A percentile compares a stretch with the other conserved stretches of the same genome.
Evolutionary conservation across 2,888 invertebrate genomes (phyloP).

Genomic region (Stramonita haemastoma): DNA sequence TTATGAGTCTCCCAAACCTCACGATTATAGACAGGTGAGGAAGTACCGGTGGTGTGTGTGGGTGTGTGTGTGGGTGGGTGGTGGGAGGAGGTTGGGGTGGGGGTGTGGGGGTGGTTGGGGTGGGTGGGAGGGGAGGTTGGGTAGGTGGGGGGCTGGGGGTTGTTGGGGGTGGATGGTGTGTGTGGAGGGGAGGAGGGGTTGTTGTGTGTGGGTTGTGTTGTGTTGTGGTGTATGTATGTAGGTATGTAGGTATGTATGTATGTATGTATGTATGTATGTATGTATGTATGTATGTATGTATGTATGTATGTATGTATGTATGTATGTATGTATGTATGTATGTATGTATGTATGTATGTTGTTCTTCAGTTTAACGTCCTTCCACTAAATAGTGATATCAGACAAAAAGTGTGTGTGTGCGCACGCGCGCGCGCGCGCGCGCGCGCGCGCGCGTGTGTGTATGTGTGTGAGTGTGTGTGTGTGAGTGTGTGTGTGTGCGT

Average conservation of each 20-base stretch:
- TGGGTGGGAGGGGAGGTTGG: neutral
- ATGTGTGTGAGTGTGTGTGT: neutral
- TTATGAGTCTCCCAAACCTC: conserved; percentile 67
- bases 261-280: neutral
- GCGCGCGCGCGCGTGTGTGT: neutral
- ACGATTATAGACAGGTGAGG: conserved; percentile 74
- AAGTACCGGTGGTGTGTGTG: neutral
- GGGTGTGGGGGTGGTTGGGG: neutral
- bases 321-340: neutral
- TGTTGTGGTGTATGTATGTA: neutral
- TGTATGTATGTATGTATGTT: neutral
- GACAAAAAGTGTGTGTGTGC: neutral
- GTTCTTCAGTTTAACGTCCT: too few relatives aligned
- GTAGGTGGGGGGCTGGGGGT: neutral
- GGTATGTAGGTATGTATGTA: neutral
- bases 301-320: neutral
- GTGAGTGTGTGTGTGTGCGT: neutral
- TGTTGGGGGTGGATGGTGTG: neutral
- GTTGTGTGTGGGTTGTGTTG: neutral
- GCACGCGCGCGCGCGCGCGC: neutral
- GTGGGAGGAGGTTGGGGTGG: neutral
- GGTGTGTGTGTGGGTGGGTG: neutral
- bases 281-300: neutral
- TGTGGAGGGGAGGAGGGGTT: neutral
- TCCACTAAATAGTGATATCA: too few relatives aligned